A percentile compares a stretch with the other conserved stretches of the same genome.
These are phyloP conservation scores for Phyllotreta cruciferae DNA, from an alignment of 2,888 invertebrate species.

Conservation along the genomic window DNA sequence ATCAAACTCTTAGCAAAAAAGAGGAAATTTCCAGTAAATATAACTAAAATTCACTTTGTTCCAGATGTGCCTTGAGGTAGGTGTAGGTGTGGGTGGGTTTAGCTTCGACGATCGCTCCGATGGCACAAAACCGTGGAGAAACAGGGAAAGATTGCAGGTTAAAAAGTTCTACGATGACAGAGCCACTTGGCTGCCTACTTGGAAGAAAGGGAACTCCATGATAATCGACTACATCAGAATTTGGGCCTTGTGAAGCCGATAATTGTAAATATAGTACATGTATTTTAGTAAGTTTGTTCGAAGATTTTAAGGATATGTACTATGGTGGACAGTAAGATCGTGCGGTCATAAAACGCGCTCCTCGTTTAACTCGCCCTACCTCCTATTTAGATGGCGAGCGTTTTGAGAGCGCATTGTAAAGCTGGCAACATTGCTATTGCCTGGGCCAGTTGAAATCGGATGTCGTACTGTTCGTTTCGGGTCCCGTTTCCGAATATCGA, in stretches of 20 bases:
- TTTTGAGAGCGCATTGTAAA: too few species aligned
- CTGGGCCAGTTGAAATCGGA: too few species aligned
- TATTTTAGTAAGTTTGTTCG: too few species aligned
- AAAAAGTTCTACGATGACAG: slow-evolving; percentile 71
- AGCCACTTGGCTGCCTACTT: slow-evolving; percentile 69
- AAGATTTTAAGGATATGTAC: too few species aligned
- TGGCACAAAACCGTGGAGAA: slow-evolving; percentile 76
- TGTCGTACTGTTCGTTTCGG: too few species aligned
- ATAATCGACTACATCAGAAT: slow-evolving; percentile 73
- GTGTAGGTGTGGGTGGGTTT: slow-evolving; percentile 79
- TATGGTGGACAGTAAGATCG: too few species aligned
- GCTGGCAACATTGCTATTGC: too few species aligned
- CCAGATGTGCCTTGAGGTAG: slow-evolving; percentile 79
- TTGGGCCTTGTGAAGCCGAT: slow-evolving; percentile 14
- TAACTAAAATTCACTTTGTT: slow-evolving; percentile 28
- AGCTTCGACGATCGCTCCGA: slow-evolving; percentile 69
- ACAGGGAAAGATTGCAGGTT: slow-evolving; percentile 70
- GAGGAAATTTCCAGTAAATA: not conserved
- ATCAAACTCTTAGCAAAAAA: too few species aligned
- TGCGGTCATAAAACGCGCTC: too few species aligned
- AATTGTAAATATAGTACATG: not conserved
- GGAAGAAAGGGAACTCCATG: slow-evolving; percentile 64
- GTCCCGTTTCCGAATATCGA: too few species aligned
- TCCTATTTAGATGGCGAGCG: too few species aligned
- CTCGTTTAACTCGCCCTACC: too few species aligned